phyloP scores from a whole-genome alignment of 2,797 vertebrate species.

The Gallinago stenura region DNA sequence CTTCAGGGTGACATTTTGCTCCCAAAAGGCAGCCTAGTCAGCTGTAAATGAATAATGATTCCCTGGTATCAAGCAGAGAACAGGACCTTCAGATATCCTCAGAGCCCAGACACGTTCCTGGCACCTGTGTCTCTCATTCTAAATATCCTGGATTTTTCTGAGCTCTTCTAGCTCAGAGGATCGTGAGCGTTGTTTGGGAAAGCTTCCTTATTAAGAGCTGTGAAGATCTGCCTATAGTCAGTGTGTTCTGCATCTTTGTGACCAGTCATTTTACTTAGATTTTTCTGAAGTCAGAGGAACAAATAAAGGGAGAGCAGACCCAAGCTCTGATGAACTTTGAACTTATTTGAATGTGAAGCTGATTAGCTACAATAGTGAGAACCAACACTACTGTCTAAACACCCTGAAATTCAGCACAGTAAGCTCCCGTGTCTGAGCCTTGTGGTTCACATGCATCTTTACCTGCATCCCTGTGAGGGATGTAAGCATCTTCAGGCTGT shows the following conservation, averaged over 20 bases:
- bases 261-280: background rate
- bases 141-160: background rate
- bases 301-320: conserved; percentile 48
- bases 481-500: background rate
- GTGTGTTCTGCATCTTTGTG: background rate
- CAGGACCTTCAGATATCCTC: background rate
- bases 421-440: background rate
- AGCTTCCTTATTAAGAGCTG: background rate
- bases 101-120: background rate
- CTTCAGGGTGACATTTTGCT: background rate
- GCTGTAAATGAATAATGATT: conserved; percentile 2
- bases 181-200: background rate
- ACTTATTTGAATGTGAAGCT: conserved; percentile 30
- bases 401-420: background rate
- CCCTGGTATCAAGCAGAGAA: background rate
- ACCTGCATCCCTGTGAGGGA: background rate
- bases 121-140: background rate
- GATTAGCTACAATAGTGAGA: conserved; percentile 4
- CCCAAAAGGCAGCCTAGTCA: background rate
- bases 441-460: background rate
- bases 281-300: conserved; percentile 32
- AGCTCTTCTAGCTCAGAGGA: background rate
- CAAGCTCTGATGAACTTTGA: conserved; percentile 44
- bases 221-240: background rate
- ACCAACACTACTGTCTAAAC: background rate